Conservation (phyloP, 2,113 vertebrate species). For the Equus przewalskii region DNA sequence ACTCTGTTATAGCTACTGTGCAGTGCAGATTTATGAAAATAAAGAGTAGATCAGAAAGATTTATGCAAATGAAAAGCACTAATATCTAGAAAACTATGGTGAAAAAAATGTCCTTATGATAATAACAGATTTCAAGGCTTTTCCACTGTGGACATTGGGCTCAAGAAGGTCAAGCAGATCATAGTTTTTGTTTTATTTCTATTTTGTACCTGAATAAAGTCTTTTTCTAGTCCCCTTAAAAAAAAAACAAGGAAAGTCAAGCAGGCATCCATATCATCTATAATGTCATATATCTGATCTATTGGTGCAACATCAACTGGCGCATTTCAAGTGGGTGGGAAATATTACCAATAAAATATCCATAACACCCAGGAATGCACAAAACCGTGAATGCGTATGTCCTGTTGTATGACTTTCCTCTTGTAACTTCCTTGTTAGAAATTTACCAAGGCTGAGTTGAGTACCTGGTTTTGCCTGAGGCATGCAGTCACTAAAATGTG, state of each 20-base stretch:
- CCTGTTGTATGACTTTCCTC: accelerated
- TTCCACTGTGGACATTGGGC: accelerated
- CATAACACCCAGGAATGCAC: background rate
- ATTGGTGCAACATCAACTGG: background rate
- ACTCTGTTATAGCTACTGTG: background rate
- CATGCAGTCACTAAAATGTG: background rate
- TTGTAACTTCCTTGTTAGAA: background rate
- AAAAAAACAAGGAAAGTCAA: background rate
- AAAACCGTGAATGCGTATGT: accelerated
- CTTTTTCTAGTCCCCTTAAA: background rate
- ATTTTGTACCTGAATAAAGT: background rate
- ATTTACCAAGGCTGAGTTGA: background rate
- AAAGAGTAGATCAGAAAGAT: background rate
- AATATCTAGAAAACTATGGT: background rate
- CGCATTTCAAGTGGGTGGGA: background rate
- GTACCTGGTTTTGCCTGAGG: background rate
- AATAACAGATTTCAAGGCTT: background rate
- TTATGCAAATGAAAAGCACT: background rate
- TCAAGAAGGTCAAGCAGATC: background rate
- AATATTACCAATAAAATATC: background rate
- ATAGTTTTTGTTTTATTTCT: background rate
- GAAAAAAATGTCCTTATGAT: background rate
- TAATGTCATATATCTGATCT: background rate
- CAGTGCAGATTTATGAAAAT: background rate
- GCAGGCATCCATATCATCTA: background rate